phyloP scores from a whole-genome alignment of 1,140 invertebrate genomes.

The Zaprionus ornatus region DNA sequence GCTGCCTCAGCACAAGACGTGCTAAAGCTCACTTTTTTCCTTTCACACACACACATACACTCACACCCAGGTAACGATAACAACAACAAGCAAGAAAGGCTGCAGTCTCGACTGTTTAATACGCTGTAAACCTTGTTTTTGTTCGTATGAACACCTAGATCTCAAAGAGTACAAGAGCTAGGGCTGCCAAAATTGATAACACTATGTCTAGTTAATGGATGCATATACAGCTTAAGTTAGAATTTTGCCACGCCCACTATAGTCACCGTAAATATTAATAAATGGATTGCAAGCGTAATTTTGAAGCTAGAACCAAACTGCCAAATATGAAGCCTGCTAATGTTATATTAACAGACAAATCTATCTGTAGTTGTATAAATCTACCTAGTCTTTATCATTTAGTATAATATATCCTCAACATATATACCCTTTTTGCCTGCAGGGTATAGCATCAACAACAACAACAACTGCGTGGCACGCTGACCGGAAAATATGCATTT shows the following conservation, averaged over 20 bases:
- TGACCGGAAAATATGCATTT: slow-evolving; percentile 65
- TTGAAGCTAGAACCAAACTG: no score
- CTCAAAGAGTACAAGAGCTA: no score
- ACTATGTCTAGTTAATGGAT: no score
- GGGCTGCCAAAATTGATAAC: no score
- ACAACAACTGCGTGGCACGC: slow-evolving; percentile 35
- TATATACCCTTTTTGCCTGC: not conserved
- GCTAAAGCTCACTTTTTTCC: slow-evolving; percentile 44
- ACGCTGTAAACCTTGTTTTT: not conserved
- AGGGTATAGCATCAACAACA: slow-evolving; percentile 6
- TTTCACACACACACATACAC: slow-evolving; percentile 29
- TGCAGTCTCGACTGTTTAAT: not conserved
- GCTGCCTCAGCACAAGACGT: slow-evolving; percentile 75
- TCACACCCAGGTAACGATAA: slow-evolving; percentile 18
- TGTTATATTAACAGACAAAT: no score
- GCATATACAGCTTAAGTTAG: no score
- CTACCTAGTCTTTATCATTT: no score
- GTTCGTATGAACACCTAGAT: not conserved
- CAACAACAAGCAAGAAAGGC: slow-evolving; percentile 17
- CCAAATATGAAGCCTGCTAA: no score
- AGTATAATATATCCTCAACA: not conserved
- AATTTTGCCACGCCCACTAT: no score
- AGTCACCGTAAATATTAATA: no score
- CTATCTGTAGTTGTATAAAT: no score
- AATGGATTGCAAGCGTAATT: no score